Evolutionary conservation across 1,140 invertebrate genomes (phyloP), one percentile per base, ranked within the genome.

Genomic region (Nasonia vitripennis): DNA sequence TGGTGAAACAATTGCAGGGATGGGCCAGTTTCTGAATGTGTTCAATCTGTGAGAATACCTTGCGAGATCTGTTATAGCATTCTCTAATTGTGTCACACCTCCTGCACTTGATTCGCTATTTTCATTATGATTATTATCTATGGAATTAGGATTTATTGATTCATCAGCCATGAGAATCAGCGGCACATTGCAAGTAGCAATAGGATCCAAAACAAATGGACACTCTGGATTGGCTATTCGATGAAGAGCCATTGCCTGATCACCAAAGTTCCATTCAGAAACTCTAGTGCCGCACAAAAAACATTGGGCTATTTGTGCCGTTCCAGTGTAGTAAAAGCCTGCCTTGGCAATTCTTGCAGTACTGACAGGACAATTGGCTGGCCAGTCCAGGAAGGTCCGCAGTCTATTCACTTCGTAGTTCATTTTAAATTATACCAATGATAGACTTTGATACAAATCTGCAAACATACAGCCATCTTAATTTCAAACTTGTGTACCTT

Each of bases 291-390:
- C 94, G 92, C 97, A 98, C 86, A 95, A 94, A 89, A 97, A 96
- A 91, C 97, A 98, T 90, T 97, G 94, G 4, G 97, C 96, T 88
- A 96, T 95, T 17, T 95, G 91, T 51, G 92, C 95, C 86, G 93
- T 91, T 23, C 96, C 96, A 2, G 95, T 96, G 75, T 96, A 97
- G 90, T 95, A 98, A 93, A 98, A 98, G 14, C 97, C 97, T 70
- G 96, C 97, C 90, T 95, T 95, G 3, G 97, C 97, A 87, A 98
- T 94, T 89, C 95, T 93, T 62, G 92, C 89, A 20, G 95, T 92
- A 89, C 95, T 94, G 2, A 97, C 95, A 48, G 94, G 92, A 31
- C 95, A 95, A 90, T 95, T 95, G 27, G 92, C 86, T 73, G 96
- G 97, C 97, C 97, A 98, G 87, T 94, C 93, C 23, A 86, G 87